Evolutionary conservation across 2,888 invertebrate species (phyloP).

Genomic region (Phyllotreta cruciferae): DNA sequence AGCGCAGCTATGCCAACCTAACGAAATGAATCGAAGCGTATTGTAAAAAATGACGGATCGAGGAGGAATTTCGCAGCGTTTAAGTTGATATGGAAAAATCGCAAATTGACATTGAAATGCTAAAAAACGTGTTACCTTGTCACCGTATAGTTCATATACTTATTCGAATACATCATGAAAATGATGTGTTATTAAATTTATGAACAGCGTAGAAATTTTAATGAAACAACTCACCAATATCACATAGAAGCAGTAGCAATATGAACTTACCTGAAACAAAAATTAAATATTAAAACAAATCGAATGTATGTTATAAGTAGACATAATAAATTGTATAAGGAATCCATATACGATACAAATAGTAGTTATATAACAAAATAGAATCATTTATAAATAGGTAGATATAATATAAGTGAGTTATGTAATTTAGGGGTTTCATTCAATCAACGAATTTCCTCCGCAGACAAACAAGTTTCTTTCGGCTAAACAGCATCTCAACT

Average conservation of each 20-base stretch:
- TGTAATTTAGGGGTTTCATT: slow-evolving; percentile 6
- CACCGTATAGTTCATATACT: too few relatives aligned
- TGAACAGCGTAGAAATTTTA: too few relatives aligned
- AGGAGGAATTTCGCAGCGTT: slow-evolving; percentile 23
- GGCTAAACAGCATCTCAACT: background rate
- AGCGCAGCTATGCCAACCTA: slow-evolving; percentile 38
- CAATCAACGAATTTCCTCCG: slow-evolving; percentile 6
- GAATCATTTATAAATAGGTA: background rate
- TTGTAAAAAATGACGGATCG: slow-evolving; percentile 34
- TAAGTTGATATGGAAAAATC: slow-evolving; percentile 13
- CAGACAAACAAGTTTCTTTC: slow-evolving; percentile 6
- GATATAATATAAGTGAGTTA: background rate
- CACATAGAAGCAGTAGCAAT: background rate
- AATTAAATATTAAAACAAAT: background rate
- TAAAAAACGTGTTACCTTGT: background rate
- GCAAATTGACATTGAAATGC: slow-evolving; percentile 1
- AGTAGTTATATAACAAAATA: background rate
- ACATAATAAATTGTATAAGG: too few relatives aligned
- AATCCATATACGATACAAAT: background rate
- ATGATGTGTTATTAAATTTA: too few relatives aligned
- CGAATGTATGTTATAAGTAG: too few relatives aligned
- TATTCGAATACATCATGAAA: too few relatives aligned
- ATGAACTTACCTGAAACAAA: slow-evolving; percentile 15
- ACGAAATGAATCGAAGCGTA: slow-evolving; percentile 43
- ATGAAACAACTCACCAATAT: too few relatives aligned